Evolutionary conservation across 2,113 vertebrate genomes (phyloP), one percentile per base, ranked within the genome.

Genomic region (Pluvialis apricaria): DNA sequence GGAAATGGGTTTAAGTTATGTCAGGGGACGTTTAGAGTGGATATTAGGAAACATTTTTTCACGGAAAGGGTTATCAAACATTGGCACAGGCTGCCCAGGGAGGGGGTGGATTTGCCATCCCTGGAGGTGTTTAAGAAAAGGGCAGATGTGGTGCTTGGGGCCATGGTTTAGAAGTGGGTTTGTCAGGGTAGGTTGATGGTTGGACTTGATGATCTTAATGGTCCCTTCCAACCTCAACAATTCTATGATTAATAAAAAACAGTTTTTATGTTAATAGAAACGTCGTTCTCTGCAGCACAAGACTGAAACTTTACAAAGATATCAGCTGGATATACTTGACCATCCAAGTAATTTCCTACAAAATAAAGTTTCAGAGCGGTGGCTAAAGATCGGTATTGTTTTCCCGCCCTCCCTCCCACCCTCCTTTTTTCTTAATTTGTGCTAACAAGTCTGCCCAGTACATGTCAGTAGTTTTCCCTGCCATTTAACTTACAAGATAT

Each of bases 331-430:
- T 69, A 36, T 61, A 18, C n/a, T 64, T 75, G 12, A 72, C 2
- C 32, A 44, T 91, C 52, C 57, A 36, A 19, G 22, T 64, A 66
- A 70, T 71, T 78, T 71, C n/a, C 26, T 78, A 19, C 47, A 34
- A 92, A 88, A 78, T 20, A 34, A 86, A n/a, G 18, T 62, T 86
- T 86, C n/a, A 31, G 26, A 68, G 20, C 68, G 75, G 55, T 92
- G 51, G 25, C 60, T 91, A 47, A 71, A 61, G 51, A 44, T 38
- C 16, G 45, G 24, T 32, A 26, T 29, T 81, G 34, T 6, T 73
- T 95, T 68, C 5, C 24, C 1, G 4, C 12, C 6, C 6, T 6
- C 22, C 7, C 10, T 4, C 34, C 5, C 9, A 1, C 3, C 4
- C 12, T 15, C 9, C 40, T 28, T 40, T 34, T 45, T 20, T 31